phyloP scores from a whole-genome alignment of 1,140 invertebrate genomes.

The Hetaerina americana region DNA sequence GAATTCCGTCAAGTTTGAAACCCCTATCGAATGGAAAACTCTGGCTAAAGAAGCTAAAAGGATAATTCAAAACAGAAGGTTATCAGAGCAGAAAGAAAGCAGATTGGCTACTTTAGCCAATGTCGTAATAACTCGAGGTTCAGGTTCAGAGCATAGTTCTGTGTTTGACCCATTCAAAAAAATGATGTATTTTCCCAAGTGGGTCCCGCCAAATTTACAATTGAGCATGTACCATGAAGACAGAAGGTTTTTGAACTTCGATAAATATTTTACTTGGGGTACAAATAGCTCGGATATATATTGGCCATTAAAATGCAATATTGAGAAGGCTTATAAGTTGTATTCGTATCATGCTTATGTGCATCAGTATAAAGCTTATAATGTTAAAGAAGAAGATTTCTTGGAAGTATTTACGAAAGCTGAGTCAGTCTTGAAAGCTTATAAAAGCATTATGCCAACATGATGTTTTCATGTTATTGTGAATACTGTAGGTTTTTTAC shows the following conservation, averaged over 20 bases:
- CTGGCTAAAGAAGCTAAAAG: slow-evolving; percentile 18
- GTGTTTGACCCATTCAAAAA: slow-evolving; percentile 22
- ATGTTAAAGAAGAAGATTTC: slow-evolving; percentile 34
- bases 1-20: slow-evolving; percentile 23
- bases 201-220: slow-evolving; percentile 25
- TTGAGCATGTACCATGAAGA: slow-evolving; percentile 30
- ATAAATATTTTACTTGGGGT: slow-evolving; percentile 32
- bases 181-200: slow-evolving; percentile 28
- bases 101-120: slow-evolving; percentile 27
- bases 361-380: slow-evolving; percentile 37
- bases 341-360: slow-evolving; percentile 36
- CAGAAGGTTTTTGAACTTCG: slow-evolving; percentile 26
- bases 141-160: slow-evolving; percentile 16
- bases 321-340: slow-evolving; percentile 33
- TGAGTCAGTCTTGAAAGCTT: slow-evolving; percentile 32
- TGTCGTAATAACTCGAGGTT: slow-evolving; percentile 29
- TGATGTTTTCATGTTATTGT: too few species aligned
- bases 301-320: slow-evolving; percentile 25
- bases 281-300: slow-evolving; percentile 32
- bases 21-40: slow-evolving; percentile 23
- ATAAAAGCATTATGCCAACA: slow-evolving; percentile 22
- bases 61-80: background rate
- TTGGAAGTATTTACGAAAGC: slow-evolving; percentile 32
- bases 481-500: too few species aligned
- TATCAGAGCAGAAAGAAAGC: slow-evolving; percentile 8